Base-by-base conservation (phyloP, 2,888 invertebrate genomes). In the Pachycephus smyrnensis region DNA sequence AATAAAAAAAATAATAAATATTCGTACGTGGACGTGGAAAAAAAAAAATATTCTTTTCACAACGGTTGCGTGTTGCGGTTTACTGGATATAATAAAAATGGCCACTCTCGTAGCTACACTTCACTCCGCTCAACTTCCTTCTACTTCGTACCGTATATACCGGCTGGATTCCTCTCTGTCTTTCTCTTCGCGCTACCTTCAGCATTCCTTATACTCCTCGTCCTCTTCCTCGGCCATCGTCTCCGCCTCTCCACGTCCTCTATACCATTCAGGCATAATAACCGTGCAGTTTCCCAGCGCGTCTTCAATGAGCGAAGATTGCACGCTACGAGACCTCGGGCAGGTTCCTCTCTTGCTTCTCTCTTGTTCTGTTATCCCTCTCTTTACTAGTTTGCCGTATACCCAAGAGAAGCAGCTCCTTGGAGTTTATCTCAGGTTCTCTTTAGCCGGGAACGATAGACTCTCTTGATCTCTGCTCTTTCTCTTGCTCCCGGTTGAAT, bases 261-360 rank as follows among this genome's bases (percentile, higher is more conserved):
- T 86, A 84, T 89, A 87, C 87, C 90, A 90, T 91, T 91, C 87
- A 90, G 88, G 86, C 89, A 89, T 90, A 90, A 91, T 91, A 91
- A 90, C 90, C 89, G 88, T 89, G 90, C 91, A 90, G 89, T 91
- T 91, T 91, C 91, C 90, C 91, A 91, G 88, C 87, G 89, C 87
- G 88, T 90, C 89, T 90, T 91, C 90, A 91, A 91, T 91, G 90
- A 89, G 86, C 87, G 87, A 91, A 91, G 91, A 91, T 91, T 91
- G 91, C 91, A 91, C 85, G 90, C 89, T 90, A 88, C 89, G 83
- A 89, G 89, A 86, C 88, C 89, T 88, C 88, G 82, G 85, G 85
- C 87, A 86, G 85, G 84, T 86, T 85, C 84, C 75, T 75, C 76
- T 69, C 69, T 74, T 33, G 12, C 33, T 37, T 74, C 33, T 36